These are phyloP conservation scores for Conops quadrifasciatus DNA, from an alignment of 2,888 invertebrate genomes.

Conservation along the genomic window DNA sequence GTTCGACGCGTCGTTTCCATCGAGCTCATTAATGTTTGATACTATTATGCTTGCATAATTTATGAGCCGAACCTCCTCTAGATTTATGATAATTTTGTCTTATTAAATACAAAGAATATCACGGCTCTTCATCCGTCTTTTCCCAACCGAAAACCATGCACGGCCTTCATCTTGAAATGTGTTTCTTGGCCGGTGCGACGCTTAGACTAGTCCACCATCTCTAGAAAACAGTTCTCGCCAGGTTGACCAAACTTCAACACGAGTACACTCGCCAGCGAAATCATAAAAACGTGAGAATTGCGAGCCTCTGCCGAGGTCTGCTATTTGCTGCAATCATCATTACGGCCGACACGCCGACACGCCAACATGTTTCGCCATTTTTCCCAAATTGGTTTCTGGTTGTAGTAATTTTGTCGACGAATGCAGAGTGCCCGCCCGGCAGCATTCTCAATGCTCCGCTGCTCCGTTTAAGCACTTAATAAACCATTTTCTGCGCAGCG, in stretches of 20 bases:
- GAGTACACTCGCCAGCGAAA: not conserved
- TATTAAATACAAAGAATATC: not conserved
- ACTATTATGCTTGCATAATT: not conserved
- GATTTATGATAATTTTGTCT: not conserved
- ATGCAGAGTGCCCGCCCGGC: slow-evolving; percentile 21
- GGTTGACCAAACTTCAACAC: not conserved
- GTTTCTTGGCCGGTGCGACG: not conserved
- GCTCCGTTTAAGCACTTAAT: slow-evolving; percentile 29
- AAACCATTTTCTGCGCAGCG: slow-evolving; percentile 24
- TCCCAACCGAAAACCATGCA: not conserved
- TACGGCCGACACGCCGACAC: slow-evolving; percentile 21
- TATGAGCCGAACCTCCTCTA: not conserved
- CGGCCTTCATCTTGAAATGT: not conserved
- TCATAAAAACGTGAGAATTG: slow-evolving; percentile 14
- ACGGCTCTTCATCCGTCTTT: not conserved
- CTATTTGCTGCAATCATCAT: slow-evolving; percentile 19
- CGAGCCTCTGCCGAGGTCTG: not conserved
- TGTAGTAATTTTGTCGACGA: slow-evolving; percentile 2
- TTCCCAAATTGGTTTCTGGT: not conserved
- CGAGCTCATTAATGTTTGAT: not conserved
- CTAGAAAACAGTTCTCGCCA: not conserved
- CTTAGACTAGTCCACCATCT: not conserved
- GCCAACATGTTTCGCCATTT: slow-evolving; percentile 20
- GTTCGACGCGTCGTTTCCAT: not conserved
- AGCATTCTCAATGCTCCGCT: slow-evolving; percentile 15